Base-by-base conservation (phyloP, 1,140 invertebrate genomes). In the Portunus trituberculatus region DNA sequence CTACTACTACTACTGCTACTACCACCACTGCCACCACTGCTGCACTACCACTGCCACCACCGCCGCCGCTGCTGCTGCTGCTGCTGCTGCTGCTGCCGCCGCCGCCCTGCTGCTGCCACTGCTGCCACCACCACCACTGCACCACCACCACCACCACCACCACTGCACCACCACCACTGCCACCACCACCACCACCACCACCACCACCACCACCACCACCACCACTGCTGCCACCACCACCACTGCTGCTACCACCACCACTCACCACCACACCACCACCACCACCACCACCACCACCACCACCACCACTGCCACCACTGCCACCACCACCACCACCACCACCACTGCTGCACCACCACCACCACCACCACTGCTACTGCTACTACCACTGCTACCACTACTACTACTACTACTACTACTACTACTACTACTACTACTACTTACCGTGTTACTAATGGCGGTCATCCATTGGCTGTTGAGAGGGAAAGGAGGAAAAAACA, bases 391-490 rank as follows among this genome's bases (percentile, higher is more conserved):
- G 20, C 20, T 76, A 76, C 20, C 20, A 76, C 20, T 76, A 76
- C n/a, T 16, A 76, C n/a, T 16, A n/a, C n/a, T 76, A 76, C 67
- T 76, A 76, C 67, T 76, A 76, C 67, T 76, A 76, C 67, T 76
- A 76, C n/a, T 76, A 76, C 67, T 76, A 76, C 67, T 76, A 76
- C n/a, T 76, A 76, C n/a, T 76, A 76, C 20, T 59, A 10, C 67
- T 76, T 29, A 96, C 95, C 28, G 95, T 96, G 93, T 96, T 96
- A 45, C 95, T 96, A 12, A 96, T 94, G 29, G 95, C 95, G 8
- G 95, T 96, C 95, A 96, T 96, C 95, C 95, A 96, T 59, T 96
- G 95, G 67, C 95, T 96, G 91, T 82, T 82, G 83, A 88, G 48
- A 31, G 25, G 32, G 59, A 45, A 91, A 92, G 89, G 82, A 28